Evolutionary conservation across 2,113 vertebrate species (phyloP).

Genomic region (Emydura subglobosa): DNA sequence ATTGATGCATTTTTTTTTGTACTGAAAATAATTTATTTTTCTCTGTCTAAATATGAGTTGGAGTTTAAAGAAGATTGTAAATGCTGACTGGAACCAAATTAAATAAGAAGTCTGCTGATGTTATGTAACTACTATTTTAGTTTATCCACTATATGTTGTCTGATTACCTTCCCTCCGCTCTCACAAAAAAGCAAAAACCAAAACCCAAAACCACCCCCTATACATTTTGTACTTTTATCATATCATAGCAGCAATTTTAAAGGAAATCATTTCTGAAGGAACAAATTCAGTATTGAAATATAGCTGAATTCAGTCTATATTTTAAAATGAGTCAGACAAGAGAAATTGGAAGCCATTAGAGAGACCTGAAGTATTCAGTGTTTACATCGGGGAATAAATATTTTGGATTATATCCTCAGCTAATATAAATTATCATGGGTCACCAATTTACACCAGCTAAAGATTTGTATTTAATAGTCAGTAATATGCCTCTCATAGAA

Average conservation of each 20-base stretch:
- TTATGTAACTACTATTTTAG: slow-evolving; percentile 2
- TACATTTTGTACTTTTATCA: slow-evolving; percentile 22
- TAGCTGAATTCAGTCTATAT: slow-evolving; percentile 29
- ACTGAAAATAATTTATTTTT: slow-evolving; percentile 42
- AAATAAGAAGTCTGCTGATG: slow-evolving; percentile 50
- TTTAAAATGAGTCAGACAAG: slow-evolving; percentile 64
- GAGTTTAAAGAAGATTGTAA: slow-evolving; percentile 42
- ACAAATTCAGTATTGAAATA: slow-evolving; percentile 50
- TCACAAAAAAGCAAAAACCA: not conserved
- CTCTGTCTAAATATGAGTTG: slow-evolving; percentile 37
- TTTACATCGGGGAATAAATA: slow-evolving; percentile 28
- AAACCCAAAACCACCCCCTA: not conserved
- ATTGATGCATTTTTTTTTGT: slow-evolving; percentile 5
- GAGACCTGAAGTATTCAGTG: slow-evolving; percentile 52
- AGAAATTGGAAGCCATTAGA: slow-evolving; percentile 47
- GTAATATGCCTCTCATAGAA: slow-evolving; percentile 20
- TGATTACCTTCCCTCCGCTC: slow-evolving; percentile 21
- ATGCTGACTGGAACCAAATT: slow-evolving; percentile 57
- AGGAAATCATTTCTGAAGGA: slow-evolving; percentile 66
- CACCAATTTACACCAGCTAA: slow-evolving; percentile 13
- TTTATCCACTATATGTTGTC: slow-evolving; percentile 20
- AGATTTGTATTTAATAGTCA: not conserved
- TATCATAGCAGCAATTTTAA: slow-evolving; percentile 33
- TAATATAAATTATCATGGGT: slow-evolving; percentile 31
- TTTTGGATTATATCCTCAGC: slow-evolving; percentile 52